Evolutionary conservation across 2,888 invertebrate genomes (phyloP).

Genomic region (Cryptus armator): DNA sequence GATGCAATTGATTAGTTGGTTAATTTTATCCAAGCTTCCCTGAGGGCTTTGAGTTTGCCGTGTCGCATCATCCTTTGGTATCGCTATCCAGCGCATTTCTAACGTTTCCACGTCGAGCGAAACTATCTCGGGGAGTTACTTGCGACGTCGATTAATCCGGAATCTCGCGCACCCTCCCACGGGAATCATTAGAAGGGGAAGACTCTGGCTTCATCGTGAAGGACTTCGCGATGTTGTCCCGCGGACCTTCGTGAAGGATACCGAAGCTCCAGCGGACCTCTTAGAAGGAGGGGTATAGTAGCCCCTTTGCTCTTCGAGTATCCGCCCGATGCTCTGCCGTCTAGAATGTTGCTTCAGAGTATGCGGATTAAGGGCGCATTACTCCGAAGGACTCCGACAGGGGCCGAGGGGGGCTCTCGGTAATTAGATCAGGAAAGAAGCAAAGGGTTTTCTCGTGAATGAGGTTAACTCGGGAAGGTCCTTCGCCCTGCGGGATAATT

Average conservation of each 20-base stretch:
- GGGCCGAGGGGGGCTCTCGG: slow-evolving; percentile 67
- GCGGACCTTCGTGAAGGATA: slow-evolving; percentile 70
- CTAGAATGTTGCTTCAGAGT: slow-evolving; percentile 61
- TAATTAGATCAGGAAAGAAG: slow-evolving; percentile 84
- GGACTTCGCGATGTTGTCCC: slow-evolving; percentile 72
- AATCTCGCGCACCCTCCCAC: slow-evolving; percentile 80
- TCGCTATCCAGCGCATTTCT: slow-evolving; percentile 44
- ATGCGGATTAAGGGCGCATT: slow-evolving; percentile 83
- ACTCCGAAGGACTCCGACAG: slow-evolving; percentile 77
- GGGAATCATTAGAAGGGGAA: slow-evolving; percentile 80
- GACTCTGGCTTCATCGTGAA: slow-evolving; percentile 52
- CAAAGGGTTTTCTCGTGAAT: slow-evolving; percentile 82
- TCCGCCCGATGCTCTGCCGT: not conserved
- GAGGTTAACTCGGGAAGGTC: slow-evolving; percentile 81
- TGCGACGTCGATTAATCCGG: slow-evolving; percentile 80
- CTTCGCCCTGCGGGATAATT: slow-evolving; percentile 66
- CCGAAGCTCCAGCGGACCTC: slow-evolving; percentile 26
- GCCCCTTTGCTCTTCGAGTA: slow-evolving; percentile 37
- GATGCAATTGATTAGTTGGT: not conserved
- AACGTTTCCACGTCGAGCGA: slow-evolving; percentile 63
- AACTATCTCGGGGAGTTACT: slow-evolving; percentile 69
- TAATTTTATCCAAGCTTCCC: slow-evolving; percentile 7
- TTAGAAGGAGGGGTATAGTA: slow-evolving; percentile 36
- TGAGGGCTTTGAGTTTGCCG: not conserved
- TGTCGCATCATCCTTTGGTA: slow-evolving; percentile 19